These are phyloP conservation scores for Nixonia krombeini DNA, from an alignment of 1,140 invertebrate genomes.

Conservation along the genomic window DNA sequence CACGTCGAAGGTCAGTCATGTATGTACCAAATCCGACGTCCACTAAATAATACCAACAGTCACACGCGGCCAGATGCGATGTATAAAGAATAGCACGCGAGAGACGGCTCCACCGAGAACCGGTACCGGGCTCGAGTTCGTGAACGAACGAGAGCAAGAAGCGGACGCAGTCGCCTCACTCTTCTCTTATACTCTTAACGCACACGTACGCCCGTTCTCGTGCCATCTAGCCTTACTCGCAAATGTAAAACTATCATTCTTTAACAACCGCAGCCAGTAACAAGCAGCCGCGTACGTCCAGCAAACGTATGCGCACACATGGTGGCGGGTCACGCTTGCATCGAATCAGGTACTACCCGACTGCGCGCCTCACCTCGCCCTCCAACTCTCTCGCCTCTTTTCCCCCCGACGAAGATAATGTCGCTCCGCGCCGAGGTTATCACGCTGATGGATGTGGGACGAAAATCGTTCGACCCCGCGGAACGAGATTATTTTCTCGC, in stretches of 20 bases:
- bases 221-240: constrained; percentile 44
- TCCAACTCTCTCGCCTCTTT: neutral
- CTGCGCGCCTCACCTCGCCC: neutral
- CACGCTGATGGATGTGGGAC: constrained; percentile 2
- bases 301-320: constrained; percentile 50
- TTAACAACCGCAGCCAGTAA: constrained; percentile 43
- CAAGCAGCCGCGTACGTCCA: constrained; percentile 39
- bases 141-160: no score
- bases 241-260: constrained; percentile 48
- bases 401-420: no score
- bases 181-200: constrained; percentile 34
- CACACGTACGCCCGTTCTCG: constrained; percentile 41
- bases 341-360: constrained; percentile 24
- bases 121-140: neutral
- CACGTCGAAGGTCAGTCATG: constrained; percentile 94
- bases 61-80: constrained; percentile 54
- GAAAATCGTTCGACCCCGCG: neutral
- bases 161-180: neutral
- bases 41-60: constrained; percentile 53
- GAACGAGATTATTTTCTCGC: neutral
- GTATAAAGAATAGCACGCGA: constrained; percentile 51
- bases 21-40: constrained; percentile 75
- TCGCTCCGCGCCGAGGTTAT: no score
- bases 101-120: constrained; percentile 41
- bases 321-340: constrained; percentile 68